A percentile compares a stretch with the other conserved stretches of the same genome.
Evolutionary conservation across 2,113 vertebrate species (phyloP).

Genomic region (Brachyhypopomus occidentalis): DNA sequence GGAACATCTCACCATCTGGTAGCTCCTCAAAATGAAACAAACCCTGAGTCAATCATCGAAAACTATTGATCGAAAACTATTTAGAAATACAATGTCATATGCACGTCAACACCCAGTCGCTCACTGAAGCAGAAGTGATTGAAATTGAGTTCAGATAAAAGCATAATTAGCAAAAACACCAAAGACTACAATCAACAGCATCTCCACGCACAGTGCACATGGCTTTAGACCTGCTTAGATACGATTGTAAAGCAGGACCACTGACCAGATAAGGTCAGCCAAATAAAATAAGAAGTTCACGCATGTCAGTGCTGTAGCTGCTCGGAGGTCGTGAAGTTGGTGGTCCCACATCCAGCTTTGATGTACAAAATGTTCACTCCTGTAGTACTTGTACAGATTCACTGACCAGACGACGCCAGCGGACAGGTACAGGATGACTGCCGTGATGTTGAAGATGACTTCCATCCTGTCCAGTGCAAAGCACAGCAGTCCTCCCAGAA

Average conservation of each 20-base stretch:
- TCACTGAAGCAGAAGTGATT: too few species aligned
- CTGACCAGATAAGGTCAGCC: slow-evolving; percentile 71
- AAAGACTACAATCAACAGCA: too few species aligned
- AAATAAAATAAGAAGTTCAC: slow-evolving; percentile 75
- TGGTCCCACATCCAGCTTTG: rapidly evolving
- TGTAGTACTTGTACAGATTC: slow-evolving; percentile 53
- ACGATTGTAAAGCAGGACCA: slow-evolving; percentile 42
- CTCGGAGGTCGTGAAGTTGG: slow-evolving; percentile 47
- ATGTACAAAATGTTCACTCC: rapidly evolving
- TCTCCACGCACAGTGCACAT: too few species aligned
- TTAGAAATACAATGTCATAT: too few species aligned
- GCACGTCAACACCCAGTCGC: too few species aligned
- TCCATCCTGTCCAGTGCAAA: slow-evolving; percentile 62
- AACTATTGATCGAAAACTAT: too few species aligned
- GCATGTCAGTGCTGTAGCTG: slow-evolving; percentile 67
- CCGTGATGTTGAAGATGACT: slow-evolving; percentile 66
- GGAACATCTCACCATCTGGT: too few species aligned
- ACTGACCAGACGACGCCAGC: slow-evolving; percentile 71
- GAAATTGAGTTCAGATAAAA: too few species aligned
- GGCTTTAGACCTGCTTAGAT: background rate
- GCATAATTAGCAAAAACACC: too few species aligned
- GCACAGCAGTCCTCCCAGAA: slow-evolving; percentile 47
- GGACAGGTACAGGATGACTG: slow-evolving; percentile 68
- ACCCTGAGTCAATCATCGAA: too few species aligned
- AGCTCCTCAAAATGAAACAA: too few species aligned